phyloP scores from a whole-genome alignment of 1,140 invertebrate species.

The Platyscapa corneri region DNA sequence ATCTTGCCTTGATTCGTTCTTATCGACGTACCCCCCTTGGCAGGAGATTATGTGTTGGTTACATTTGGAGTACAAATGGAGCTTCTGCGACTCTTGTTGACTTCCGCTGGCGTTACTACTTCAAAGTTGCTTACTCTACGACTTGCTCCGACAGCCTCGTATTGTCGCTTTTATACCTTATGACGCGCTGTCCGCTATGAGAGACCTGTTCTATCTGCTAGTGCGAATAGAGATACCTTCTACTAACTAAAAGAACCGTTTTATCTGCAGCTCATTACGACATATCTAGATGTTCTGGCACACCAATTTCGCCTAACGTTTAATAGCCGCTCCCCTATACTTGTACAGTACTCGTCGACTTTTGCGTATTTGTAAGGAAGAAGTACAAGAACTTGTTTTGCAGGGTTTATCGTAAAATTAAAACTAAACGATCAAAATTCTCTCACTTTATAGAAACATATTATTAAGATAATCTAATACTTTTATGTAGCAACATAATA shows the following conservation, averaged over 20 bases:
- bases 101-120: not conserved
- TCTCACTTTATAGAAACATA: too few relatives aligned
- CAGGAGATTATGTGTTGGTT: not conserved
- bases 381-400: too few relatives aligned
- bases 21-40: not conserved
- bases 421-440: too few relatives aligned
- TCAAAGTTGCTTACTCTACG: not conserved
- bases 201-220: not conserved
- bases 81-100: not conserved
- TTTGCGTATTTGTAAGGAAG: not conserved
- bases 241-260: not conserved
- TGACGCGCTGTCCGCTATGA: not conserved
- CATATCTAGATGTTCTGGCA: not conserved
- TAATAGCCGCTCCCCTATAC: not conserved
- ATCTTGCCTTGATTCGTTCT: not conserved
- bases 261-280: not conserved
- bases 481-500: too few relatives aligned
- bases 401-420: too few relatives aligned
- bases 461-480: too few relatives aligned
- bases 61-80: conserved; percentile 1
- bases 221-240: not conserved
- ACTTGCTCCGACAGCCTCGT: not conserved
- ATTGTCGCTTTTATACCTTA: conserved; percentile 17
- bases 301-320: not conserved
- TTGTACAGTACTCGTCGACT: too few relatives aligned